Conservation (phyloP, 1,140 invertebrate genomes). For the Penaeus japonicus region DNA sequence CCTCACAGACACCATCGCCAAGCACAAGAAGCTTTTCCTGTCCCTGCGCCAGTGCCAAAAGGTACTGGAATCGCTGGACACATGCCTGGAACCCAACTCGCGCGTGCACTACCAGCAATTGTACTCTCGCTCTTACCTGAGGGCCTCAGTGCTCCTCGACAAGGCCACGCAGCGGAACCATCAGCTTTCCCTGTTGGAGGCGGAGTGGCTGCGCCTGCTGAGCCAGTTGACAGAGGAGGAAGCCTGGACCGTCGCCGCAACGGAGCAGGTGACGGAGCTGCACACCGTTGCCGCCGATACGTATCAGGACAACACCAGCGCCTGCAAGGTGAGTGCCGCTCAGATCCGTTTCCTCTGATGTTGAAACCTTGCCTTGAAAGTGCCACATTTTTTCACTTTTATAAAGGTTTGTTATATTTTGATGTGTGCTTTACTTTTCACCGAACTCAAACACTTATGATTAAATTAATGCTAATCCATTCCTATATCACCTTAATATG, state of each 20-base stretch:
- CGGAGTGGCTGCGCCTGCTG: slow-evolving; percentile 75
- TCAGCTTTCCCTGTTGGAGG: slow-evolving; percentile 81
- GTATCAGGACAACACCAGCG: slow-evolving; percentile 82
- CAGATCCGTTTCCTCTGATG: too few species aligned
- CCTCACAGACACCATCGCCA: slow-evolving; percentile 85
- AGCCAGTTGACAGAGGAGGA: slow-evolving; percentile 83
- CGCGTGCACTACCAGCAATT: slow-evolving; percentile 75
- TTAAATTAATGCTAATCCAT: too few species aligned
- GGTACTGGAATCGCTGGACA: slow-evolving; percentile 83
- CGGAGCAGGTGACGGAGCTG: slow-evolving; percentile 80
- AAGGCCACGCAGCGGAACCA: slow-evolving; percentile 80
- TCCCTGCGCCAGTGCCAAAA: slow-evolving; percentile 83
- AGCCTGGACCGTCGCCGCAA: slow-evolving; percentile 81
- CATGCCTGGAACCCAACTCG: slow-evolving; percentile 81
- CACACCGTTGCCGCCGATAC: slow-evolving; percentile 79
- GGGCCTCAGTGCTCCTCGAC: slow-evolving; percentile 78
- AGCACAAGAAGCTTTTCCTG: slow-evolving; percentile 86
- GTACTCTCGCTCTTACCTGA: slow-evolving; percentile 78
- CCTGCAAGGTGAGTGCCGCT: slow-evolving; percentile 72
- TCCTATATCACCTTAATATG: too few species aligned
- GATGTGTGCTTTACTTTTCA: too few species aligned
- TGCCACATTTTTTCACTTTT: neutral
- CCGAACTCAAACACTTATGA: too few species aligned
- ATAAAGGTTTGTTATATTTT: too few species aligned
- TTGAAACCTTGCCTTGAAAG: too few species aligned